Base-by-base conservation (phyloP, 2,888 invertebrate species). In the Barypeithes pellucidus region DNA sequence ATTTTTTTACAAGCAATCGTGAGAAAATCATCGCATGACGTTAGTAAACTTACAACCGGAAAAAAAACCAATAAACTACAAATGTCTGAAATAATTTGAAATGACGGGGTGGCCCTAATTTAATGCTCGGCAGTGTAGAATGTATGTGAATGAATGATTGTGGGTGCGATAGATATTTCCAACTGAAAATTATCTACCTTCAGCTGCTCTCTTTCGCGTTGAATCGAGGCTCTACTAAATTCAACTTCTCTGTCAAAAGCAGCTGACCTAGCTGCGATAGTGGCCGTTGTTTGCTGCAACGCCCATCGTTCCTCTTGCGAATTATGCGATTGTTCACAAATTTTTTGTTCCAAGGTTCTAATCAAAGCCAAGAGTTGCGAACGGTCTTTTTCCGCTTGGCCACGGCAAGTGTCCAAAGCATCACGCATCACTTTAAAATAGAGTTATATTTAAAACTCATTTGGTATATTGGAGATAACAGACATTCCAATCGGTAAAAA, bases 201-300 rank as follows among this genome's bases (percentile, higher is more conserved):
- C 5, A 90, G 82, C 84, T 90, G 90, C 77, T 90, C 89, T 62
- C 89, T 87, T 82, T 91, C 90, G 72, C 89, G 86, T 77, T 90
- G 90, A 0, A 90, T 82, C 22, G 89, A 83, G 75, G 87, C 87
- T 79, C 89, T 88, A 9, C 88, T 89, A 79, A 89, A 90, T 81
- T 90, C 90, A 0, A 88, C 87, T 83, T 91, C 91, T 77, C 89
- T 88, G 78, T 87, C 89, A 57, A 91, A 88, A 1, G 90, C 90
- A n/a, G 89, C 87, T 67, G 89, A 88, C 83, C 90, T 88, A 67
- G 90, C 90, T 67, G 89, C 88, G 78, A 91, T 87, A 70, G 89
- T 89, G 83, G 90, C 88, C 78, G 88, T 87, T 78, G 90, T 90
- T 81, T 91, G 90, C 79, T 90, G 89, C 18, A 91, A 80, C 0